Conservation (phyloP, 1,140 invertebrate species). For the Sycobia sp. region DNA sequence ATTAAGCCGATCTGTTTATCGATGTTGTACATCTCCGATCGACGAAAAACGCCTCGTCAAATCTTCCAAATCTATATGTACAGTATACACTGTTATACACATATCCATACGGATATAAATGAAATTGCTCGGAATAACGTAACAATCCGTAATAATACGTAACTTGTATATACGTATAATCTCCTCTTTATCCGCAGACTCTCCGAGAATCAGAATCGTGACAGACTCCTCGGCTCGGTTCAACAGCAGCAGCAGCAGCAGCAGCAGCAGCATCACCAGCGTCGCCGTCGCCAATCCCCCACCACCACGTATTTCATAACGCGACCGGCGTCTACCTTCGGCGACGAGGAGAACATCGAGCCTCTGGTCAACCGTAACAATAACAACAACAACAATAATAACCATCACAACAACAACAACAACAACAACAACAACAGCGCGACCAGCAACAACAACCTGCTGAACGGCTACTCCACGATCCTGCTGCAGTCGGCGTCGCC, state of each 20-base stretch:
- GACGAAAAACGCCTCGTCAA: too few species aligned
- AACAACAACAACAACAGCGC: constrained; percentile 22
- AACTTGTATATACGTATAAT: too few species aligned
- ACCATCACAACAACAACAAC: constrained; percentile 3
- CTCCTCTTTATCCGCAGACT: constrained; percentile 46
- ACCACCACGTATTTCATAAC: constrained; percentile 46
- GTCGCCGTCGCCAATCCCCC: constrained; percentile 35
- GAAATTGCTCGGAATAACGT: too few species aligned
- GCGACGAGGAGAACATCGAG: constrained; percentile 58
- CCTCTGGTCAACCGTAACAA: constrained; percentile 36
- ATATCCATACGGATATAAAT: too few species aligned
- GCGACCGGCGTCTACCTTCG: constrained; percentile 37
- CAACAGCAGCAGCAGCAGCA: too few species aligned
- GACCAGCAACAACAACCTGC: constrained; percentile 17
- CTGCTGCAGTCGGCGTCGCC: constrained; percentile 52
- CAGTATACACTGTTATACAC: too few species aligned
- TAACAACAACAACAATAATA: constrained; percentile 11
- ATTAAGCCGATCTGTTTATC: too few species aligned
- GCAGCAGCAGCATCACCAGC: too few species aligned
- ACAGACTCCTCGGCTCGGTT: not conserved
- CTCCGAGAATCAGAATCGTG: constrained; percentile 49
- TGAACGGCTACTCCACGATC: constrained; percentile 45
- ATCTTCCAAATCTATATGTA: too few species aligned
- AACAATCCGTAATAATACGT: too few species aligned
- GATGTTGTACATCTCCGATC: too few species aligned